Evolutionary conservation across 2,888 invertebrate genomes (phyloP).

Genomic region (Smittia aterrima): DNA sequence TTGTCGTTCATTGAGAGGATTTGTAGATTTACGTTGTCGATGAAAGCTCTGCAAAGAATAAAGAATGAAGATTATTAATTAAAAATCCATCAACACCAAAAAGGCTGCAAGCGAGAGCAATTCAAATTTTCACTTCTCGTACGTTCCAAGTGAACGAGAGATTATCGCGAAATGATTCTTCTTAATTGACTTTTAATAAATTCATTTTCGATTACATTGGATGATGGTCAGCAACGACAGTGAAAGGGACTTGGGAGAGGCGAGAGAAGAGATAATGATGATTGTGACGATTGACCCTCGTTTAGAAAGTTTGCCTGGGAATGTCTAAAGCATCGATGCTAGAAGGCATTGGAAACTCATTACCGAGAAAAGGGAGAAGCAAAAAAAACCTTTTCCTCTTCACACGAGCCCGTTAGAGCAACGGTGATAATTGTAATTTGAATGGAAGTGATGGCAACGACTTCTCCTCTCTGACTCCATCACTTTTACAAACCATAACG

Average conservation of each 20-base stretch:
- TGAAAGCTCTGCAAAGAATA: conserved; percentile 63
- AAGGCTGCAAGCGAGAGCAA: neutral
- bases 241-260: neutral
- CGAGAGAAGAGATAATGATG: neutral
- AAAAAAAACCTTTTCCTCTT: conserved; percentile 21
- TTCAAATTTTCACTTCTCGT: neutral
- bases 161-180: conserved; percentile 28
- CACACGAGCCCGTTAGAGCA: neutral
- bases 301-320: neutral
- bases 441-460: neutral
- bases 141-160: neutral
- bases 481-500: neutral
- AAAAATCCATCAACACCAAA: conserved; percentile 23
- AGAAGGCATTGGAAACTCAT: conserved; percentile 30
- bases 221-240: neutral
- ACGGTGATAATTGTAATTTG: conserved; percentile 2
- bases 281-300: neutral
- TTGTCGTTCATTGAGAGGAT: conserved; percentile 76
- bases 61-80: conserved; percentile 13
- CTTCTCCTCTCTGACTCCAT: neutral
- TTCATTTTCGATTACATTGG: conserved; percentile 13
- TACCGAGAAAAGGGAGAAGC: neutral
- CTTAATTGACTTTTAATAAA: conserved; percentile 27
- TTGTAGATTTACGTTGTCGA: conserved; percentile 80
- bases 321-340: neutral